phyloP scores from a whole-genome alignment of 2,113 vertebrate genomes.

The Nyctereutes procyonoides region DNA sequence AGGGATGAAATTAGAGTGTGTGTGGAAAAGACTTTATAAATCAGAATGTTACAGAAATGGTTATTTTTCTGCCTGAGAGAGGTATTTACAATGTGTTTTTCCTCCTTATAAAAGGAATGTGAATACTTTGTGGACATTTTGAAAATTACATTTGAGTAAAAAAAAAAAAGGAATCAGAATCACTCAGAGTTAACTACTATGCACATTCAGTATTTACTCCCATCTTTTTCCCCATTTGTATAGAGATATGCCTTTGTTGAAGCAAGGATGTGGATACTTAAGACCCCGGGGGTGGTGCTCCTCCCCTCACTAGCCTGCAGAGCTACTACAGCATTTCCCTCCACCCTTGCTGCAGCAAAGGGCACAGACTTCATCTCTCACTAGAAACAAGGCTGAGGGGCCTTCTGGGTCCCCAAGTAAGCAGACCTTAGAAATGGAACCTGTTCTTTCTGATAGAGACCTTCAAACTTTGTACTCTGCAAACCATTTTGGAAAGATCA shows the following conservation, averaged over 20 bases:
- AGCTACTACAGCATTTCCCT: background rate
- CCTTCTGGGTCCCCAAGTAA: background rate
- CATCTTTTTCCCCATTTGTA: background rate
- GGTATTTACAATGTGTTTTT: background rate
- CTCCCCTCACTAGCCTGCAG: background rate
- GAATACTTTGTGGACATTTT: conserved; percentile 22
- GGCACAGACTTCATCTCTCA: background rate
- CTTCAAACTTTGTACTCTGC: background rate
- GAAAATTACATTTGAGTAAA: background rate
- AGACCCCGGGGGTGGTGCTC: background rate
- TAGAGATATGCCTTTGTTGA: background rate
- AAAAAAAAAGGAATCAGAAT: background rate
- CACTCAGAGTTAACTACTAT: background rate
- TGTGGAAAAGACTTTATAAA: background rate
- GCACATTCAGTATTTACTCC: background rate
- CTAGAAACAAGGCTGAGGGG: background rate
- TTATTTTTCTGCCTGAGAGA: conserved; percentile 27
- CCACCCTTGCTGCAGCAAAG: background rate
- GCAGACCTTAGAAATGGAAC: background rate
- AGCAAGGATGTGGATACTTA: background rate
- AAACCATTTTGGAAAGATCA: background rate
- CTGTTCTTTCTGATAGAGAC: background rate
- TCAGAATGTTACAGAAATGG: background rate
- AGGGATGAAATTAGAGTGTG: background rate
- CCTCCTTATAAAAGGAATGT: background rate